Percentiles rank a stretch among this genome's conserved stretches.
These are phyloP conservation scores for Aspidiotus rigidus DNA, from an alignment of 2,888 invertebrate species.

Conservation along the genomic window DNA sequence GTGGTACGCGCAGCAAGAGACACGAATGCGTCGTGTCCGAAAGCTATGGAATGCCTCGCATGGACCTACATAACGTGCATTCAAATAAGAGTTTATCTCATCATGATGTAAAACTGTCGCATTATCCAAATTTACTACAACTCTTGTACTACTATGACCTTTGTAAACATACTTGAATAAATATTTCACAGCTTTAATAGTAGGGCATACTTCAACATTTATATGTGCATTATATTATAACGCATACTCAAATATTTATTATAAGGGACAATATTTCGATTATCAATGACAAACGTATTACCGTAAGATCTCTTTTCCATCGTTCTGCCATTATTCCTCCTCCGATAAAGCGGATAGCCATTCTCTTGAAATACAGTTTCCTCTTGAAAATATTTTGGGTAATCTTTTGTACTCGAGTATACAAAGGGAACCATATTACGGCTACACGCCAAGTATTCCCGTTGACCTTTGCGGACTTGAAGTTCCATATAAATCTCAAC, in stretches of 20 bases:
- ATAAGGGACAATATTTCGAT: constrained; percentile 30
- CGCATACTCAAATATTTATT: constrained; percentile 28
- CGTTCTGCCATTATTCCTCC: constrained; percentile 25
- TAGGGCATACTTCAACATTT: constrained; percentile 32
- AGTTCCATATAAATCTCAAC: too few relatives aligned
- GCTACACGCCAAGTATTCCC: too few relatives aligned
- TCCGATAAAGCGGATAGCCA: constrained; percentile 24
- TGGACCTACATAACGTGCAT: constrained; percentile 41
- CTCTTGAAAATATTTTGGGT: constrained; percentile 31
- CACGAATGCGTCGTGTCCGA: too few relatives aligned
- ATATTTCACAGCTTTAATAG: constrained; percentile 33
- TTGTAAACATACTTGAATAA: constrained; percentile 34
- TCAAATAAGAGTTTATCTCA: constrained; percentile 37
- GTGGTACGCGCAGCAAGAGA: too few relatives aligned
- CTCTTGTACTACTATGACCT: constrained; percentile 19
- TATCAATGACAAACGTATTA: constrained; percentile 7
- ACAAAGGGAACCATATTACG: too few relatives aligned
- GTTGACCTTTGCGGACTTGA: too few relatives aligned
- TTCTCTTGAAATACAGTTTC: constrained; percentile 12
- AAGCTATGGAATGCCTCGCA: constrained; percentile 42
- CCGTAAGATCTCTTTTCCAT: neutral
- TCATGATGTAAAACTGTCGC: neutral
- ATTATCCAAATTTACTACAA: neutral
- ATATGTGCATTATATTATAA: constrained; percentile 31
- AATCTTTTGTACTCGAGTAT: too few relatives aligned